phyloP scores from a whole-genome alignment of 2,888 invertebrate genomes.

The Eilema sororculum region DNA sequence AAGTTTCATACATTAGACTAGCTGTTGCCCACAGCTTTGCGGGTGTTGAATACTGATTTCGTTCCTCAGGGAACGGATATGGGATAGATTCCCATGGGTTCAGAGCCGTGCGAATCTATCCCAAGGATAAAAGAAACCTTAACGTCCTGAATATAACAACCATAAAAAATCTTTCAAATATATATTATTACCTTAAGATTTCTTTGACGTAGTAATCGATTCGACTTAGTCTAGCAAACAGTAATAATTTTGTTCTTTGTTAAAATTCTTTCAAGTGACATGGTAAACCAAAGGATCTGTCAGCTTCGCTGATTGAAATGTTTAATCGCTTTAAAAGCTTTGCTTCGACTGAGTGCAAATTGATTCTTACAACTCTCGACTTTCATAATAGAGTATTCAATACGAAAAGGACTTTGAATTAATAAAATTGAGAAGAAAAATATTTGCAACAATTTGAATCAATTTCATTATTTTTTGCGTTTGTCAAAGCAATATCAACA shows the following conservation, averaged over 20 bases:
- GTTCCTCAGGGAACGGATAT: too few species aligned
- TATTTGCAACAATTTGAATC: background rate
- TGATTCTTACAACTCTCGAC: conserved; percentile 12
- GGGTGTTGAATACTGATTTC: too few species aligned
- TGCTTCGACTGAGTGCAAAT: conserved; percentile 27
- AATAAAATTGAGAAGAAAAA: background rate
- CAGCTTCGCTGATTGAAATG: conserved; percentile 11
- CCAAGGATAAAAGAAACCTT: too few species aligned
- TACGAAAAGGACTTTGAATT: background rate
- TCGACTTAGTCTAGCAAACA: conserved; percentile 19
- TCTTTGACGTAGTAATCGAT: background rate
- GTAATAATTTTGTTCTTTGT: background rate
- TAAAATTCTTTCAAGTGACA: conserved; percentile 6
- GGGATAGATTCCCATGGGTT: too few species aligned
- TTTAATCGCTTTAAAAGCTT: conserved; percentile 18
- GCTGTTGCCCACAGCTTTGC: background rate
- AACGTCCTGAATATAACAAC: too few species aligned
- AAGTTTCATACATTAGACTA: background rate
- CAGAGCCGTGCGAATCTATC: too few species aligned
- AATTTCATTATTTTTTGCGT: background rate
- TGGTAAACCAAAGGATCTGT: background rate
- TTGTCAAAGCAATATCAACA: background rate
- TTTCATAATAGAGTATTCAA: conserved; percentile 14
- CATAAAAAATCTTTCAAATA: too few species aligned
- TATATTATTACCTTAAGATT: too few species aligned